phyloP scores from a whole-genome alignment of 2,797 vertebrate species.

The Pseudochaenichthys georgianus region DNA sequence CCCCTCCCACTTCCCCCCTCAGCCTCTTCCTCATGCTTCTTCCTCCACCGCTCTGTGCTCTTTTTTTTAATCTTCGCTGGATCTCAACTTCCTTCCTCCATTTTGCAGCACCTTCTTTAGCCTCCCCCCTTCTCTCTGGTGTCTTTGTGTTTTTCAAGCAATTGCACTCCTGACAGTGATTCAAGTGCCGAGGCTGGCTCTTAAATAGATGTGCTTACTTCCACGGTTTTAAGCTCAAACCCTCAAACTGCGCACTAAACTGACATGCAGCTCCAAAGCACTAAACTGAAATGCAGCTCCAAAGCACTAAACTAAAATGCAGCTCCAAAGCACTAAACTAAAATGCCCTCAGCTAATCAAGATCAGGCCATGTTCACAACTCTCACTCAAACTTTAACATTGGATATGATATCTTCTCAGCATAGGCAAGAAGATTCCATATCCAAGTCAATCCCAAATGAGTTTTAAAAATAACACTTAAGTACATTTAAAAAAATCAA shows the following conservation, averaged over 20 bases:
- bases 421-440: not conserved
- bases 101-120: conserved; percentile 50
- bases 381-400: not conserved
- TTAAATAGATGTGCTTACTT: conserved; percentile 24
- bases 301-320: too few relatives aligned
- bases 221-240: conserved; percentile 15
- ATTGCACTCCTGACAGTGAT: conserved; percentile 27
- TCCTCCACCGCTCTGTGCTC: conserved; percentile 14
- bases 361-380: not conserved
- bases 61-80: conserved; percentile 10
- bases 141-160: conserved; percentile 5
- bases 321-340: not conserved
- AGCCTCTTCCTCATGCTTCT: not conserved
- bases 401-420: too few relatives aligned
- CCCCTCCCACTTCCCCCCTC: conserved; percentile 13
- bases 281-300: too few relatives aligned
- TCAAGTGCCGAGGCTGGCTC: conserved; percentile 30
- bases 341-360: not conserved
- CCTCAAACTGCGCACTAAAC: conserved; percentile 22
- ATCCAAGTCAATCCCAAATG: conserved; percentile 5
- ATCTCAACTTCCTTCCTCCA: conserved; percentile 38
- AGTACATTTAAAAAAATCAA: conserved; percentile 50
- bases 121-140: not conserved
- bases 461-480: conserved; percentile 5
- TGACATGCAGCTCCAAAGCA: conserved; percentile 1